Conservation (phyloP, 2,113 vertebrate species). For the Rhipidura dahli region DNA sequence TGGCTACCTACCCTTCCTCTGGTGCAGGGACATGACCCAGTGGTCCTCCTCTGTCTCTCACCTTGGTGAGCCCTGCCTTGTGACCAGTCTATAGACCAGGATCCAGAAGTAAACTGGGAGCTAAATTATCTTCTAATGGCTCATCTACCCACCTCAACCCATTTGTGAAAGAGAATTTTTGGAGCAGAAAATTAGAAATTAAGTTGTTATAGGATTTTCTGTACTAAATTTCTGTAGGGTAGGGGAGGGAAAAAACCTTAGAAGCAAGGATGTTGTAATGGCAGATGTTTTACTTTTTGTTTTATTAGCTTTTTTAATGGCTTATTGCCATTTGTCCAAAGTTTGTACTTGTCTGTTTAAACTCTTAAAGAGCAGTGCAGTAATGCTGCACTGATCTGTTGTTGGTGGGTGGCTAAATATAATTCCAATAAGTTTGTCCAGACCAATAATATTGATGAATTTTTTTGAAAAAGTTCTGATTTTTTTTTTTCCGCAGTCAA, state of each 20-base stretch:
- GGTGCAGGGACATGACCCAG: neutral
- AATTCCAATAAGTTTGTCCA: neutral
- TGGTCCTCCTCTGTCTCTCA: neutral
- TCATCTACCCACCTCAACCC: neutral
- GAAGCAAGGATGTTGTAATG: neutral
- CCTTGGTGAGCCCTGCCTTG: neutral
- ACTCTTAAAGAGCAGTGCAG: neutral
- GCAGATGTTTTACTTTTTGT: neutral
- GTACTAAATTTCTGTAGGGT: neutral
- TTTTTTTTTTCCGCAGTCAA: neutral
- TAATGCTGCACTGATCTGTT: neutral
- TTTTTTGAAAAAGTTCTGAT: neutral
- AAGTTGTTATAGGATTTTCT: neutral
- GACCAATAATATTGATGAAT: neutral
- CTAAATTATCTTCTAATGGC: neutral
- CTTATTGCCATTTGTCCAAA: neutral
- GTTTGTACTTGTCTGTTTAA: neutral
- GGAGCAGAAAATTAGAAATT: neutral
- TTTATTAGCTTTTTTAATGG: neutral
- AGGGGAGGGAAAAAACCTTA: neutral
- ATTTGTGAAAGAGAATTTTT: neutral
- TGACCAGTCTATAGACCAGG: neutral
- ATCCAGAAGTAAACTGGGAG: neutral
- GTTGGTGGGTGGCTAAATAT: neutral
- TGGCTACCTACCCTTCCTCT: neutral